A percentile compares a stretch with the other conserved stretches of the same genome.
Evolutionary conservation across 2,113 vertebrate genomes (phyloP).

Genomic region (Pholis gunnellus): DNA sequence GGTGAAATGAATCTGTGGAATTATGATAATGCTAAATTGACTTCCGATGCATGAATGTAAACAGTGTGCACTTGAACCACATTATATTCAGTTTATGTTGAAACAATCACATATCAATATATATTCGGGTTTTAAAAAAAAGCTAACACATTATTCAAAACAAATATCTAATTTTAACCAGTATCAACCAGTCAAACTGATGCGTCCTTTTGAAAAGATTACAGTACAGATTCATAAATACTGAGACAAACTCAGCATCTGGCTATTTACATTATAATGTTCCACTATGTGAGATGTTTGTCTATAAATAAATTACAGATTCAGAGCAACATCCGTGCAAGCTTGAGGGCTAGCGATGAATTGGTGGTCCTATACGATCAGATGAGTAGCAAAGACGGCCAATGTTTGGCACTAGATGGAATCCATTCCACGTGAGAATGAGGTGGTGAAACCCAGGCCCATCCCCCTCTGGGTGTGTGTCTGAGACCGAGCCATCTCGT

Average conservation of each 20-base stretch:
- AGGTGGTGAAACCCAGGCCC: slow-evolving; percentile 98
- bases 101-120: slow-evolving; percentile 88
- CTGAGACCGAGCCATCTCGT: slow-evolving; percentile 98
- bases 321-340: slow-evolving; percentile 97
- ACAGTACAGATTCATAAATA: slow-evolving; percentile 85
- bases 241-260: slow-evolving; percentile 91
- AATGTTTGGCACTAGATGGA: slow-evolving; percentile 84
- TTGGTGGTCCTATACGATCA: slow-evolving; percentile 85
- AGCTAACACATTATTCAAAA: slow-evolving; percentile 68
- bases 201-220: slow-evolving; percentile 70
- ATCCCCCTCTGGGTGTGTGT: slow-evolving; percentile 98
- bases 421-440: slow-evolving; percentile 97
- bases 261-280: slow-evolving; percentile 92
- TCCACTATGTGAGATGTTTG: slow-evolving; percentile 70
- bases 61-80: slow-evolving; percentile 85
- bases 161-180: slow-evolving; percentile 54
- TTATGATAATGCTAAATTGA: slow-evolving; percentile 44
- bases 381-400: slow-evolving; percentile 58
- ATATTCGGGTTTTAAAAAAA: slow-evolving; percentile 84
- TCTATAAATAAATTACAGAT: slow-evolving; percentile 94
- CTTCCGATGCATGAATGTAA: slow-evolving; percentile 62
- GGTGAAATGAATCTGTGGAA: slow-evolving; percentile 28
- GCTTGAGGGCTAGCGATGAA: slow-evolving; percentile 92
- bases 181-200: slow-evolving; percentile 59
- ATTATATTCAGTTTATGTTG: slow-evolving; percentile 84